A percentile compares a stretch with the other conserved stretches of the same genome.
These are phyloP conservation scores for Cataglyphis cursor DNA, from an alignment of 2,888 invertebrate genomes.

Conservation along the genomic window DNA sequence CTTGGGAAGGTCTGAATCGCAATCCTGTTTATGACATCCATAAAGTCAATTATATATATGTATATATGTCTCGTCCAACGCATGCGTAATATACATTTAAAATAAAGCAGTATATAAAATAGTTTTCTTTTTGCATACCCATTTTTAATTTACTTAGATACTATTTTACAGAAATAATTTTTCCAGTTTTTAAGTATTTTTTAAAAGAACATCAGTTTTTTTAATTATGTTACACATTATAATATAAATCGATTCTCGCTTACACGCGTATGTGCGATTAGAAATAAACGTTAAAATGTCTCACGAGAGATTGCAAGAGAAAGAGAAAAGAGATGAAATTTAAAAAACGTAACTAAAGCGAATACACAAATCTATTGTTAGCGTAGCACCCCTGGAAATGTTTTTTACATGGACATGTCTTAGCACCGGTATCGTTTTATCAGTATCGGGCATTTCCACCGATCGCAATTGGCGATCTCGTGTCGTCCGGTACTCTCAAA, in stretches of 20 bases:
- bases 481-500: slow-evolving; percentile 45
- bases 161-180: no score
- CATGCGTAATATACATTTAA: not conserved
- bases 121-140: not conserved
- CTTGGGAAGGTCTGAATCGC: slow-evolving; percentile 9
- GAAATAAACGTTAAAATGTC: not conserved
- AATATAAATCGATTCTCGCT: not conserved
- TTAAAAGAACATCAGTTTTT: not conserved
- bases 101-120: not conserved
- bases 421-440: slow-evolving; percentile 37
- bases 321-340: not conserved
- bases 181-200: no score
- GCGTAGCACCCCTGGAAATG: not conserved
- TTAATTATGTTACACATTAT: not conserved
- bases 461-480: slow-evolving; percentile 52
- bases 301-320: not conserved
- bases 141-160: not conserved
- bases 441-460: slow-evolving; percentile 29
- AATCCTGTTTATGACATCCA: not conserved
- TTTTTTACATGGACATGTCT: slow-evolving; percentile 28
- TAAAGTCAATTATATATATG: slow-evolving; percentile 15
- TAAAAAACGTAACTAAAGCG: slow-evolving; percentile 29
- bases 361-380: slow-evolving; percentile 1
- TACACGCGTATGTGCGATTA: no score
- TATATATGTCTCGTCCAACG: not conserved